Conservation (phyloP, 2,113 vertebrate genomes). For the Caranx melampygus region DNA sequence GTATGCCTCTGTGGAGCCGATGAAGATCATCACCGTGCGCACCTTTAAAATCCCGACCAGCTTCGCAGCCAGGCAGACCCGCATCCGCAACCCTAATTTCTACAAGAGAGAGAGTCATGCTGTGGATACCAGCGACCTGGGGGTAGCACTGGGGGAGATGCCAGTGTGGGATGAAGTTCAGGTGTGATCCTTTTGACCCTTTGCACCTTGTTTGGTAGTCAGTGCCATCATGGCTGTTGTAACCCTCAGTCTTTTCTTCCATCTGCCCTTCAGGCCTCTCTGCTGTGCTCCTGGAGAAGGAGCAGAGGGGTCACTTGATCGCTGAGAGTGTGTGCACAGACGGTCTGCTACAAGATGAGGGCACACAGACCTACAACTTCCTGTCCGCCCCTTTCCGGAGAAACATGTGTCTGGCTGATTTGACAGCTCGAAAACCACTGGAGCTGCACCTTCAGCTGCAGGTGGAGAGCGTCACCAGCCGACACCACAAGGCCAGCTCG, state of each 20-base stretch:
- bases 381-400: conserved; percentile 86
- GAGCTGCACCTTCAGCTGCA: conserved; percentile 91
- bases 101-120: conserved; percentile 83
- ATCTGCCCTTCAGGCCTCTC: conserved; percentile 79
- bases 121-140: conserved; percentile 93
- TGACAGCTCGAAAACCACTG: conserved; percentile 72
- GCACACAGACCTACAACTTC: conserved; percentile 95
- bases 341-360: conserved; percentile 87
- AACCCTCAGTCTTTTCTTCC: no score
- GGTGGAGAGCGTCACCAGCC: conserved; percentile 89
- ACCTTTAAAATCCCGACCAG: conserved; percentile 93
- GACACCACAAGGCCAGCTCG: conserved; percentile 93
- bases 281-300: conserved; percentile 95
- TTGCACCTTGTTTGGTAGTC: neutral
- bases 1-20: conserved; percentile 89
- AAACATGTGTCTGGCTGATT: conserved; percentile 84
- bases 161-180: conserved; percentile 89
- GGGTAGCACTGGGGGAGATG: conserved; percentile 81
- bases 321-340: conserved; percentile 88
- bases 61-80: conserved; percentile 87
- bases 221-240: no score
- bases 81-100: conserved; percentile 87
- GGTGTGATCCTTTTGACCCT: conserved; percentile 37
- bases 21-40: conserved; percentile 90
- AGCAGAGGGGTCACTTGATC: conserved; percentile 91